These are phyloP conservation scores for Thecophora atra DNA, from an alignment of 2,888 invertebrate species.

Conservation along the genomic window DNA sequence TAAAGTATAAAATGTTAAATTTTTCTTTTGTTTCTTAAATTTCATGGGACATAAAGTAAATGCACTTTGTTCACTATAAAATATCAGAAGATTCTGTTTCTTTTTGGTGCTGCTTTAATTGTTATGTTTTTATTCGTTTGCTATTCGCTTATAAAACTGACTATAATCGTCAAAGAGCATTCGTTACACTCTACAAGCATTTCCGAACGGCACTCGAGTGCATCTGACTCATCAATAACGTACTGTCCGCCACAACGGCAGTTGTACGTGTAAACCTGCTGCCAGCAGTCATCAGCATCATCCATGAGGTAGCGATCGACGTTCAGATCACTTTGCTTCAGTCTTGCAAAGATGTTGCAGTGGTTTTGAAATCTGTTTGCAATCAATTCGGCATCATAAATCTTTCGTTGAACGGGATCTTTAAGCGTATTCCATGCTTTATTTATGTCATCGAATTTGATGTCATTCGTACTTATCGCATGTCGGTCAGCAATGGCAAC, in stretches of 20 bases:
- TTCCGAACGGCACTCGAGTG: constrained; percentile 55
- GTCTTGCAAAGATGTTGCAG: constrained; percentile 69
- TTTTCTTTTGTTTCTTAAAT: neutral
- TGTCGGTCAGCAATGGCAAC: constrained; percentile 32
- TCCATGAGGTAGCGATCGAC: constrained; percentile 20
- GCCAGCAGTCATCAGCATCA: constrained; percentile 16
- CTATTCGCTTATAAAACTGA: constrained; percentile 49
- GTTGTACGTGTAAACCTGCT: constrained; percentile 65
- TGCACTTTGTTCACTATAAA: constrained; percentile 7
- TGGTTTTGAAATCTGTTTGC: constrained; percentile 71
- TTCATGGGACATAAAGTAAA: neutral
- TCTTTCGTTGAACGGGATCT: constrained; percentile 70
- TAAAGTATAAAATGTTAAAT: neutral
- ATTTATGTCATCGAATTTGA: constrained; percentile 69
- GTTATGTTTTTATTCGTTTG: constrained; percentile 35
- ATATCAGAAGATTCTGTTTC: neutral
- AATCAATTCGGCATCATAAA: constrained; percentile 73
- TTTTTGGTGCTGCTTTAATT: neutral
- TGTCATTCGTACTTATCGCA: constrained; percentile 19
- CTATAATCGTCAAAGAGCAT: constrained; percentile 75
- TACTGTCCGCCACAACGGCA: constrained; percentile 77
- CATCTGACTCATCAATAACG: constrained; percentile 58
- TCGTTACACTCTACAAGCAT: constrained; percentile 75
- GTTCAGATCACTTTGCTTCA: constrained; percentile 67
- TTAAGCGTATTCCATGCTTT: constrained; percentile 78